phyloP scores from a whole-genome alignment of 2,888 invertebrate species.

The Prostheceraeus crozeri region DNA sequence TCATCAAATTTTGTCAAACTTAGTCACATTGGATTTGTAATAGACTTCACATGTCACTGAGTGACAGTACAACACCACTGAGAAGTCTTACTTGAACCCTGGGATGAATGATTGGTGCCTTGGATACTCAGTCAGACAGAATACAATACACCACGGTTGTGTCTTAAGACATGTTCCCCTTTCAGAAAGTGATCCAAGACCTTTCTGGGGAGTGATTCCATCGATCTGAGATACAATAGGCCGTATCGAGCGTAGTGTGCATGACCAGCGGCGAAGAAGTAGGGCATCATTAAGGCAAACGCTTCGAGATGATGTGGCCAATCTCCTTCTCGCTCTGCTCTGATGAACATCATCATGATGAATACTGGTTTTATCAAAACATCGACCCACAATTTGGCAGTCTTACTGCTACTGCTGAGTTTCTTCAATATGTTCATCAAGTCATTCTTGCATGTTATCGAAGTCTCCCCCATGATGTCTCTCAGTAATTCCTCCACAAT shows the following conservation, averaged over 20 bases:
- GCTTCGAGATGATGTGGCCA: conserved; percentile 38
- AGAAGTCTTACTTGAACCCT: too few relatives aligned
- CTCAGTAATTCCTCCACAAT: conserved; percentile 40
- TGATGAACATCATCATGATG: conserved; percentile 41
- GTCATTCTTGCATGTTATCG: conserved; percentile 36
- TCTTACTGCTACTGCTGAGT: conserved; percentile 24
- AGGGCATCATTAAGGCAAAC: conserved; percentile 41
- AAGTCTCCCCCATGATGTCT: conserved; percentile 31
- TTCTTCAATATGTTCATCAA: conserved; percentile 41
- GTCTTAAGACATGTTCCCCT: conserved; percentile 43
- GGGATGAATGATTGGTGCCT: too few relatives aligned
- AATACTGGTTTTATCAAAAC: conserved; percentile 41
- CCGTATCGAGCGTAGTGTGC: conserved; percentile 42
- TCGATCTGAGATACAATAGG: conserved; percentile 41
- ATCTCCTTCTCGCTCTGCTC: conserved; percentile 42
- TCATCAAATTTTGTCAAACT: too few relatives aligned
- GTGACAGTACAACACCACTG: too few relatives aligned
- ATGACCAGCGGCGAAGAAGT: conserved; percentile 43
- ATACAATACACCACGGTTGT: conserved; percentile 42
- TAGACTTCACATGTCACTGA: too few relatives aligned
- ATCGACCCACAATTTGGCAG: conserved; percentile 40
- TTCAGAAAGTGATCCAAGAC: conserved; percentile 38
- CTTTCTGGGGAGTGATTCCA: conserved; percentile 39
- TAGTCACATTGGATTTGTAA: too few relatives aligned
- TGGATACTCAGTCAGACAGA: too few relatives aligned